These are phyloP conservation scores for Phortica magna DNA, from an alignment of 2,888 invertebrate genomes.

Conservation along the genomic window DNA sequence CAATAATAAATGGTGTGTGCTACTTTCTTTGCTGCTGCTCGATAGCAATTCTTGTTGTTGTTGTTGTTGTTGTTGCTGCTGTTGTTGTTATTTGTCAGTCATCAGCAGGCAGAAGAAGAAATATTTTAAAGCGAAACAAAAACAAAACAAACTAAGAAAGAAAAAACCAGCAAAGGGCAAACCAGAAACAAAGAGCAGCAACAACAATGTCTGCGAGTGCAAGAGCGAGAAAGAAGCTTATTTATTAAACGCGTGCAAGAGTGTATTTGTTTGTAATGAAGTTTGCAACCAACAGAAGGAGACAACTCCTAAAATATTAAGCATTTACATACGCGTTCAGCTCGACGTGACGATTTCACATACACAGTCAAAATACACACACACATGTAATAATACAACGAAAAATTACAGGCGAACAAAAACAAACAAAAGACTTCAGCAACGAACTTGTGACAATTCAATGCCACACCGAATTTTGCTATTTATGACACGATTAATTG, in stretches of 20 bases:
- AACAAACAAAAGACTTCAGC: constrained; percentile 14
- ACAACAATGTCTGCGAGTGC: no score
- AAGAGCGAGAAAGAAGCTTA: no score
- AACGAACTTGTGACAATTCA: constrained; percentile 7
- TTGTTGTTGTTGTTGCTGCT: constrained; percentile 41
- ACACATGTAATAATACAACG: no score
- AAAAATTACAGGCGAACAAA: not conserved
- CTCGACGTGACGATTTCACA: no score
- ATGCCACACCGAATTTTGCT: not conserved
- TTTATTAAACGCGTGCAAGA: no score
- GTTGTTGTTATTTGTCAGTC: constrained; percentile 31
- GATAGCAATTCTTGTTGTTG: constrained; percentile 37
- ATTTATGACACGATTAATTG: not conserved
- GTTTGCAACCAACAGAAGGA: no score
- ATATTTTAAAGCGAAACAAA: not conserved
- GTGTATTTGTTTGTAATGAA: no score
- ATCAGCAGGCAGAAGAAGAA: not conserved
- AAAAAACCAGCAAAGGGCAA: not conserved
- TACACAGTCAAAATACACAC: no score
- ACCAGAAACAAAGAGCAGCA: not conserved
- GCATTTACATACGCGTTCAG: no score
- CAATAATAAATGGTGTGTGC: constrained; percentile 49
- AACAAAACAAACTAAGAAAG: not conserved
- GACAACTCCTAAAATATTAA: no score
- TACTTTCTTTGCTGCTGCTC: constrained; percentile 60